Conservation (phyloP, 2,113 vertebrate species). For the Loxodonta africana region DNA sequence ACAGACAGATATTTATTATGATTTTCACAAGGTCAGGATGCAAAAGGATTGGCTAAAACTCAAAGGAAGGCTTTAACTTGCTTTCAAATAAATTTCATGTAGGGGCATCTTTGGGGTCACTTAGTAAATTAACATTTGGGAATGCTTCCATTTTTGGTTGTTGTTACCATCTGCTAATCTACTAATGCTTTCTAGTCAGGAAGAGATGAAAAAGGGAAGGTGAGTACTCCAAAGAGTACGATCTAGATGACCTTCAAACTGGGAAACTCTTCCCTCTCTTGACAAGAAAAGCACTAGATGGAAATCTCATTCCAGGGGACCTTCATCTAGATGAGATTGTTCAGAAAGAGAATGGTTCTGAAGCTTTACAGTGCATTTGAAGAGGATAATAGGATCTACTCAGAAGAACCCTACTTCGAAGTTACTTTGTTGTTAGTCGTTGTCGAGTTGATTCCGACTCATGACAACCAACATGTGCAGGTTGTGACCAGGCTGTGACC, state of each 20-base stretch:
- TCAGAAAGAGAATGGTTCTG: neutral
- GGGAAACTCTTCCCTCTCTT: neutral
- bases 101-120: neutral
- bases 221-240: neutral
- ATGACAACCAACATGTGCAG: too few species aligned
- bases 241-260: neutral
- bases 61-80: neutral
- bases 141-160: neutral
- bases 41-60: neutral
- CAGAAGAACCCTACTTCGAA: neutral
- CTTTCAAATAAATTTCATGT: constrained; percentile 1
- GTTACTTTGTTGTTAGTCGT: too few species aligned
- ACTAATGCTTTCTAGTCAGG: neutral
- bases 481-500: too few species aligned
- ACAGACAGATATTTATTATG: constrained; percentile 3
- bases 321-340: neutral
- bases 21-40: neutral
- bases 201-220: neutral
- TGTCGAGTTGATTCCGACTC: too few species aligned
- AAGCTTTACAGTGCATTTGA: neutral
- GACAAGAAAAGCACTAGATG: neutral
- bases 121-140: neutral
- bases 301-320: neutral
- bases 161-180: neutral
- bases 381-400: neutral